Conservation (phyloP, 1,140 invertebrate species). For the Sitobion miscanthi region DNA sequence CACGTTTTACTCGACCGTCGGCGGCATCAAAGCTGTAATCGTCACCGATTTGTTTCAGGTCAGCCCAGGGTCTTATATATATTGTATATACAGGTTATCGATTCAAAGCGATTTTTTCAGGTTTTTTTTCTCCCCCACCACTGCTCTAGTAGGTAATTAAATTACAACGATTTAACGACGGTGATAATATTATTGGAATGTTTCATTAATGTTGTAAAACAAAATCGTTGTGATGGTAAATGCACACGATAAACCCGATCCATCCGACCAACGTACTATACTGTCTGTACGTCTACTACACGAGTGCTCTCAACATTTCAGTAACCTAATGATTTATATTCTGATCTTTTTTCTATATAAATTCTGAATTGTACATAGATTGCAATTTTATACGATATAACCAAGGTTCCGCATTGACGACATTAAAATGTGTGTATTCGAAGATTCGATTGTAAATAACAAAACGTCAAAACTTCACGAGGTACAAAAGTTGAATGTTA, state of each 20-base stretch:
- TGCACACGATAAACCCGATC: too few species aligned
- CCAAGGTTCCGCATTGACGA: not conserved
- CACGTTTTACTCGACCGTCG: slow-evolving; percentile 85
- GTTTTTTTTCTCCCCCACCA: too few species aligned
- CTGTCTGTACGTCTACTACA: too few species aligned
- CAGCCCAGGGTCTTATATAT: not conserved
- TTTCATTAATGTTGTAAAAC: too few species aligned
- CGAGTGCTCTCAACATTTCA: too few species aligned
- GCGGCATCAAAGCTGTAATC: slow-evolving; percentile 89
- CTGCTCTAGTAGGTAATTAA: too few species aligned
- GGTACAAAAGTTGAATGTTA: not conserved
- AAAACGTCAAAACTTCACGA: not conserved
- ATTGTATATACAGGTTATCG: too few species aligned
- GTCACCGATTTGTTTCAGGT: slow-evolving; percentile 83
- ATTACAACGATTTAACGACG: too few species aligned
- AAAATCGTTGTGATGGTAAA: too few species aligned
- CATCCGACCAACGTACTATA: too few species aligned
- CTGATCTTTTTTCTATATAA: not conserved
- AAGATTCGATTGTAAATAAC: not conserved
- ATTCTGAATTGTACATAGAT: not conserved
- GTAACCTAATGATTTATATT: not conserved
- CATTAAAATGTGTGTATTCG: not conserved
- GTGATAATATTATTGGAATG: too few species aligned
- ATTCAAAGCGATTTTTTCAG: too few species aligned
- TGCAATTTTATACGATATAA: not conserved